Conservation (phyloP, 2,888 invertebrate species). For the Cacoxenus indagator region DNA sequence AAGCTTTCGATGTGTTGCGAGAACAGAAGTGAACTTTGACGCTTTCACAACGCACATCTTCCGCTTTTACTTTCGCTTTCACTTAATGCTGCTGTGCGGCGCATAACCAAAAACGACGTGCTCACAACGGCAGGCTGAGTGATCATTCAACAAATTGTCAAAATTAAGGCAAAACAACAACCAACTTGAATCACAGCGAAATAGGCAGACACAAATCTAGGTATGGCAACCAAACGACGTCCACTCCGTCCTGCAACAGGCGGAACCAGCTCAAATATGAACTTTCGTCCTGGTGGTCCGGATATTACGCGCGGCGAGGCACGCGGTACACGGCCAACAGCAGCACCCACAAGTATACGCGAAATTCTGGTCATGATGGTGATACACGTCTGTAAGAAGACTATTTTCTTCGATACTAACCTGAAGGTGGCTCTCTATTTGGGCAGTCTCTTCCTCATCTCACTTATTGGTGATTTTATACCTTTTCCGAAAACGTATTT, state of each 20-base stretch:
- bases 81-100: neutral
- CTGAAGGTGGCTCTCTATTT: constrained; percentile 90
- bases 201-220: neutral
- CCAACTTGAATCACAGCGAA: neutral
- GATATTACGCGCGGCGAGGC: constrained; percentile 71
- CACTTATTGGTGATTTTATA: constrained; percentile 85
- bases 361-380: constrained; percentile 87
- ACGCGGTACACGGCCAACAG: constrained; percentile 84
- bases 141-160: neutral
- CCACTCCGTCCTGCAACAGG: constrained; percentile 62
- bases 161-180: neutral
- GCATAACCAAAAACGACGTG: constrained; percentile 9
- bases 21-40: constrained; percentile 47
- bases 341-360: constrained; percentile 84
- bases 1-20: neutral
- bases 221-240: constrained; percentile 71
- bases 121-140: constrained; percentile 8
- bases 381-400: constrained; percentile 88
- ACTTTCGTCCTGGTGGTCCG: constrained; percentile 74
- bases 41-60: constrained; percentile 24
- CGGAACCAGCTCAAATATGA: constrained; percentile 70
- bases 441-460: constrained; percentile 84
- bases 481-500: constrained; percentile 89
- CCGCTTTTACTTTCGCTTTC: constrained; percentile 14
- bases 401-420: constrained; percentile 87